A percentile compares a stretch with the other conserved stretches of the same genome.
Evolutionary conservation across 2,888 invertebrate species (phyloP).

Genomic region (Patella depressa): DNA sequence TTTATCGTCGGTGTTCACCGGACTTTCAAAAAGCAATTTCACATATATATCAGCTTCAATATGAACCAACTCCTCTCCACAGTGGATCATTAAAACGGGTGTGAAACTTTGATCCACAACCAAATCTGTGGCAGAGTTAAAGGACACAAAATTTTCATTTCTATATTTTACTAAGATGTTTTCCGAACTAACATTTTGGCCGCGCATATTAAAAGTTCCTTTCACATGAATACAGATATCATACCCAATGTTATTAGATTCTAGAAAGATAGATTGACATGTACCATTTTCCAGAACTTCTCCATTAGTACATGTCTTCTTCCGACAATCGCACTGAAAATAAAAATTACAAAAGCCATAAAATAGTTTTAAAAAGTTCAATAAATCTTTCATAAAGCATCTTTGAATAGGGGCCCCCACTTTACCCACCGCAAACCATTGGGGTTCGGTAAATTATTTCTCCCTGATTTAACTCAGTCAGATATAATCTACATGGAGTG

Average conservation of each 20-base stretch:
- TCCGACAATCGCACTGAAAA: neutral
- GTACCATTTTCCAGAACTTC: neutral
- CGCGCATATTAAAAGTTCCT: neutral
- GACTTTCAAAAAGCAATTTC: neutral
- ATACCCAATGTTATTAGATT: slow-evolving; percentile 1
- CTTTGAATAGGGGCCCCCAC: too few species aligned
- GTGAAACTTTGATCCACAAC: neutral
- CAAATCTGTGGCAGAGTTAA: neutral
- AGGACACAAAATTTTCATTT: neutral
- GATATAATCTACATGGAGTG: too few species aligned
- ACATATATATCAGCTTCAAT: neutral
- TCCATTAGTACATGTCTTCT: neutral
- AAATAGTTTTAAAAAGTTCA: too few species aligned
- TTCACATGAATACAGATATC: neutral
- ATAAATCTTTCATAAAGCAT: too few species aligned
- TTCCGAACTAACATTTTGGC: neutral
- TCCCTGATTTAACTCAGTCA: too few species aligned
- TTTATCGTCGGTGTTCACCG: neutral
- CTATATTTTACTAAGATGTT: neutral
- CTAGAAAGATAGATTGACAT: neutral
- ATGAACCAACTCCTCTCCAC: neutral
- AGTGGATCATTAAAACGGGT: neutral
- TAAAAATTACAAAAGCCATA: neutral
- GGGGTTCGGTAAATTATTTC: too few species aligned
- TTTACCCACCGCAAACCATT: too few species aligned